phyloP scores from a whole-genome alignment of 2,888 invertebrate species.

The Pardosa pseudoannulata region DNA sequence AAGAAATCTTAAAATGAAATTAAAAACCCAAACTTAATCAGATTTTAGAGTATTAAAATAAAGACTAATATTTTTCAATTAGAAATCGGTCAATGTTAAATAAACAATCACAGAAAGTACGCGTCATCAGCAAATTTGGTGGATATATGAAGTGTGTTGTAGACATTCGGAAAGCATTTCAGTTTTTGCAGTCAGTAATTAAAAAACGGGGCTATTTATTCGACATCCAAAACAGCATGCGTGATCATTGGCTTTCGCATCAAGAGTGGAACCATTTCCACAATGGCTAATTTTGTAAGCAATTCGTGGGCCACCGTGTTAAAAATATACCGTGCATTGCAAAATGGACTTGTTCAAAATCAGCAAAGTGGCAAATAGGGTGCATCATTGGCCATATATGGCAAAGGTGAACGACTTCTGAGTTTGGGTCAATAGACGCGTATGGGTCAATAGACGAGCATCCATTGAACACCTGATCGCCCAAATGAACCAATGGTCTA shows the following conservation, averaged over 20 bases:
- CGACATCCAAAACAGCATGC: background rate
- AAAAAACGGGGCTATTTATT: conserved; percentile 23
- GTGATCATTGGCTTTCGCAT: conserved; percentile 21
- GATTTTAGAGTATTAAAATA: too few relatives aligned
- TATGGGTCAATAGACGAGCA: too few relatives aligned
- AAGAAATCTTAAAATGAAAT: too few relatives aligned
- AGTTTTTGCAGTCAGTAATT: conserved; percentile 1
- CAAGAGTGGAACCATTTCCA: conserved; percentile 31
- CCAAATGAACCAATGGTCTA: conserved; percentile 22
- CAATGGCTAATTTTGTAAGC: conserved; percentile 18
- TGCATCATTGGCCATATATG: conserved; percentile 26
- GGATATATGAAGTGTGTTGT: conserved; percentile 19
- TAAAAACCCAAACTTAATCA: too few relatives aligned
- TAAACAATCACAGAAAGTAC: conserved; percentile 47
- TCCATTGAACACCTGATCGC: conserved; percentile 10
- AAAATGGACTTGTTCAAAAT: conserved; percentile 24
- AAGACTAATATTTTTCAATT: too few relatives aligned
- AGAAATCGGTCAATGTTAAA: too few relatives aligned
- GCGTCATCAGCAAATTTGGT: conserved; percentile 21
- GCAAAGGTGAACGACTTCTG: conserved; percentile 23
- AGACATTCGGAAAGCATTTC: conserved; percentile 8
- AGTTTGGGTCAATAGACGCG: too few relatives aligned
- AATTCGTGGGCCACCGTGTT: conserved; percentile 6
- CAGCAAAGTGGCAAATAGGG: conserved; percentile 4
- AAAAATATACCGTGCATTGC: conserved; percentile 28